Evolutionary conservation across 2,888 invertebrate genomes (phyloP).

Genomic region (Mongoloraphidia duomilia): DNA sequence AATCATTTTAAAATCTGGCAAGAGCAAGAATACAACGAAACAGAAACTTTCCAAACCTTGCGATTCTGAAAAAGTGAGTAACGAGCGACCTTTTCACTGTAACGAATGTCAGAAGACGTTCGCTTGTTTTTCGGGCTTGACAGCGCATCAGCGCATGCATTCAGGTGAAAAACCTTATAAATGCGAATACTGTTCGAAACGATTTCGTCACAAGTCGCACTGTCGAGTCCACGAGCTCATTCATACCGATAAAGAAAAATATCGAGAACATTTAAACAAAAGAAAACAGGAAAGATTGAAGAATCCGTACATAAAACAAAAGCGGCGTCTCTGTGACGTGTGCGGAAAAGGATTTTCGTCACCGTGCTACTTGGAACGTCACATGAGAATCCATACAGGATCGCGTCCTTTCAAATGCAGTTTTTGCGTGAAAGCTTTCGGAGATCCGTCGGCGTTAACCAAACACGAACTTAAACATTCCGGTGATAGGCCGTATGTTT

Average conservation of each 20-base stretch:
- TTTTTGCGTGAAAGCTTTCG: constrained; percentile 16
- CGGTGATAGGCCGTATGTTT: constrained; percentile 16
- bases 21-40: background rate
- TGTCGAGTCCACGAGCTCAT: background rate
- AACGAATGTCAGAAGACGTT: constrained; percentile 2
- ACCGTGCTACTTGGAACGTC: constrained; percentile 19
- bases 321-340: constrained; percentile 17
- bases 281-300: background rate
- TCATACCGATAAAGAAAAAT: constrained; percentile 5
- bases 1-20: too few relatives aligned
- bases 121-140: background rate
- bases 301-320: constrained; percentile 10
- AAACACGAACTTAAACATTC: constrained; percentile 18
- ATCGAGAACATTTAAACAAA: background rate
- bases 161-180: constrained; percentile 1
- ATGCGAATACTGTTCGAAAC: constrained; percentile 4
- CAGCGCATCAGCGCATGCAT: constrained; percentile 3
- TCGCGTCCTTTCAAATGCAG: constrained; percentile 23
- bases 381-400: constrained; percentile 24
- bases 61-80: background rate
- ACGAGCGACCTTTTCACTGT: constrained; percentile 3
- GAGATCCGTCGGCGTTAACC: constrained; percentile 18
- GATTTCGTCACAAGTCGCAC: constrained; percentile 1
- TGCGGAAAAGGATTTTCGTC: constrained; percentile 16
- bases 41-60: background rate